Conservation (phyloP, 2,888 invertebrate genomes). For the Drosophila percnosoma region DNA sequence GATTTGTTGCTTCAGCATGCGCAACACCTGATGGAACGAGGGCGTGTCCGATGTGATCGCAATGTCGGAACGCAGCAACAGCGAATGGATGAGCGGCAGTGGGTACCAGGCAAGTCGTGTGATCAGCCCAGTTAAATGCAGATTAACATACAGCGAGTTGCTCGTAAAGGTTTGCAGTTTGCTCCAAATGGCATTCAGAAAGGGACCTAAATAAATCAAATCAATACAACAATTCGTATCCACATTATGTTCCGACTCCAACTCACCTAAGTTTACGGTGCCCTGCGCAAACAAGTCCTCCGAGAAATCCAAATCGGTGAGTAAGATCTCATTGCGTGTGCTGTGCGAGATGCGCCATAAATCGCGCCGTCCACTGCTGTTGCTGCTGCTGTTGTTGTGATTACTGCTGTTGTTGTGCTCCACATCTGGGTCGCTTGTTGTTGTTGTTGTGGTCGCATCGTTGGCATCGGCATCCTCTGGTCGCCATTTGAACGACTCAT, state of each 20-base stretch:
- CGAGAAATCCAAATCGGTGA: conserved; percentile 84
- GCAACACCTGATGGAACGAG: conserved; percentile 94
- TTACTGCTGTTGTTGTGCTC: conserved; percentile 53
- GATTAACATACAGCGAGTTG: conserved; percentile 93
- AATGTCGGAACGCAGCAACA: conserved; percentile 93
- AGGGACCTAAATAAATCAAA: conserved; percentile 87
- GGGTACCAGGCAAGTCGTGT: conserved; percentile 95
- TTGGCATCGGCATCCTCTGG: conserved; percentile 83
- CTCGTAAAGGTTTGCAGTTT: conserved; percentile 93
- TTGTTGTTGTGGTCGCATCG: conserved; percentile 49
- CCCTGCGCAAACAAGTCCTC: conserved; percentile 85
- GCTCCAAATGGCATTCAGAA: conserved; percentile 91
- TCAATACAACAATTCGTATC: not conserved
- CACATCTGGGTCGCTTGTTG: conserved; percentile 72
- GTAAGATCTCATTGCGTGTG: conserved; percentile 78
- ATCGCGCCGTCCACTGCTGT: conserved; percentile 62
- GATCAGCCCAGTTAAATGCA: conserved; percentile 94
- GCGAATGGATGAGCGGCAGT: conserved; percentile 93
- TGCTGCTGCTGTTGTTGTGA: conserved; percentile 41
- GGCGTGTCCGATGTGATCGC: conserved; percentile 96
- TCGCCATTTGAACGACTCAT: conserved; percentile 89
- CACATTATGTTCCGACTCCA: not conserved
- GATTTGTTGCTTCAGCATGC: conserved; percentile 93
- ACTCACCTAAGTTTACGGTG: conserved; percentile 84
- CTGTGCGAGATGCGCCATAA: conserved; percentile 82